Evolutionary conservation across 2,888 invertebrate genomes (phyloP).

Genomic region (Lomographa bimaculata): DNA sequence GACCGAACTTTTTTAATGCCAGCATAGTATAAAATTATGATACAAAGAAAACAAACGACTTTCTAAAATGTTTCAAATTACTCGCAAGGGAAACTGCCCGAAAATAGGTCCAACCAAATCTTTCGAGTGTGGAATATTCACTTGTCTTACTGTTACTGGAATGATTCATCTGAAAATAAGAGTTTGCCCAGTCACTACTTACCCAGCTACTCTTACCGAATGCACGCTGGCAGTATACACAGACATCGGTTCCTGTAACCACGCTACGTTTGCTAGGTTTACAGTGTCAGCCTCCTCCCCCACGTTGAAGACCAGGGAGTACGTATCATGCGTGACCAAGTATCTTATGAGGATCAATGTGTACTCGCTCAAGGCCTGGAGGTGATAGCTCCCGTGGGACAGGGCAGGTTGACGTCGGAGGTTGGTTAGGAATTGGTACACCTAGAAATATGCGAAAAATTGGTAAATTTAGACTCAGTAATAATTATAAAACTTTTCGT

Average conservation of each 20-base stretch:
- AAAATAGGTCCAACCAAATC: too few relatives aligned
- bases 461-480: too few relatives aligned
- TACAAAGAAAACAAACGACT: too few relatives aligned
- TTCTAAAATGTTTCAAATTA: too few relatives aligned
- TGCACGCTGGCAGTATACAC: conserved; percentile 59
- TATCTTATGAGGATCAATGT: conserved; percentile 53
- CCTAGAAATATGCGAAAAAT: too few relatives aligned
- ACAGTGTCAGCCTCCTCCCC: conserved; percentile 58
- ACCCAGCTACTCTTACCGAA: conserved; percentile 53
- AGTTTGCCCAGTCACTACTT: conserved; percentile 29
- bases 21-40: too few relatives aligned
- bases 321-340: conserved; percentile 51
- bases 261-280: conserved; percentile 51
- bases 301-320: conserved; percentile 80
- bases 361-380: conserved; percentile 50
- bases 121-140: too few relatives aligned
- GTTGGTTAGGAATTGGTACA: conserved; percentile 80
- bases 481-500: too few relatives aligned
- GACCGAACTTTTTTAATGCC: too few relatives aligned
- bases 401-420: conserved; percentile 73
- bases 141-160: too few relatives aligned
- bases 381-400: conserved; percentile 58
- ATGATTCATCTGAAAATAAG: too few relatives aligned
- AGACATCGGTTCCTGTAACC: conserved; percentile 44
- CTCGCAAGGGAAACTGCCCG: too few relatives aligned